Evolutionary conservation across 2,888 invertebrate species (phyloP), one percentile per base, ranked within the genome.

Genomic region (Sicus ferrugineus): DNA sequence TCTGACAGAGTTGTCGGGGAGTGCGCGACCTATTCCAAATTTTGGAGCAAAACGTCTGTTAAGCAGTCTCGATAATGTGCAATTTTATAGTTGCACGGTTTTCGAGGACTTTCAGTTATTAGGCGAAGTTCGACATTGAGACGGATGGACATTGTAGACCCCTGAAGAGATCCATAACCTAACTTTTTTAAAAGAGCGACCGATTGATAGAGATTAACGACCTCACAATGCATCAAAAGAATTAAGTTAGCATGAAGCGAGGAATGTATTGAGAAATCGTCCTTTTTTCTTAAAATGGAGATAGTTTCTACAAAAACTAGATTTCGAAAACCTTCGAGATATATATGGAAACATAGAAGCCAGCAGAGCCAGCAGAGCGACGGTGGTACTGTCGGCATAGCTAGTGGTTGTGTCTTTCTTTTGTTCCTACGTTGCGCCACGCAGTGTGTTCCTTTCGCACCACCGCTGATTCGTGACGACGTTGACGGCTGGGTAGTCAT

Each of bases 331-430:
- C 68, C 69, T 73, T 72, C 69, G 72, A 69, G 72, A 72, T 74
- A 72, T 71, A 74, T 73, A 71, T 69, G 70, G 70, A 71, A 72
- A 67, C 58, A 69, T 65, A 70, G 69, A 66, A 70, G n/a, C n/a
- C n/a, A n/a, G n/a, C n/a, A n/a, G n/a, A 73, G 70, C 61, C 28
- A 52, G 66, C 62, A 46, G 52, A 59, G 58, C 66, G 54, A 70
- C 52, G 21, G 58, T 58, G 54, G 52, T 14, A 66, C 52, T 7
- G 58, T 19, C 14, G 59, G 9, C 67, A 21, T 23, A 46, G 69
- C 56, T 31, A 61, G 42, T 52, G 61, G 62, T 56, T 68, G 61
- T 67, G 69, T 70, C 65, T 67, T 73, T 71, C 71, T 70, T 58
- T 73, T 73, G 11, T 68, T 34, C 59, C 28, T 26, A 46, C 56